Base-by-base conservation (phyloP, 2,113 vertebrate species). In the Leucoraja erinaceus region DNA sequence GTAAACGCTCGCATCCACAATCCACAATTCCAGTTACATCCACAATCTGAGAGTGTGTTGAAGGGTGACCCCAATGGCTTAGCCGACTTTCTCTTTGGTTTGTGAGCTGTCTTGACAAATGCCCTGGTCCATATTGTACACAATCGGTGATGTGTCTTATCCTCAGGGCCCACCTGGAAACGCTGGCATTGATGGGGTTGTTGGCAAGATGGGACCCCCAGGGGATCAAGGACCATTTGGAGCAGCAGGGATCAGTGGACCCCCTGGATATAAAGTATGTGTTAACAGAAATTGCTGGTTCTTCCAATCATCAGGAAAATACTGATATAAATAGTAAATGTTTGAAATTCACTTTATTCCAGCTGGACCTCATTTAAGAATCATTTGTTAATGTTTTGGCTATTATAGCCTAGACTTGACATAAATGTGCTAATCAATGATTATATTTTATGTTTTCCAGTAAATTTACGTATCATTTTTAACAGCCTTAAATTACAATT, bases 251-350 rank as follows among this genome's bases (percentile, higher is more conserved):
- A 94, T 93, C 93, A 93, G 93, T 54, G 98, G 97, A 4, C 95
- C 93, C 0, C 9, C 94, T 93, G 98, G 98, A 94, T 96, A 96
- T 94, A 95, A 94, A 94, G 98, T 98, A 96, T 97, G 97, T 97
- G 28, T 66, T 66, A 88, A 66, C 31, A 63, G n/a, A 88, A 88
- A 31, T 28, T 0, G 20, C 22, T 25, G 68, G 16, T 91, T 68
- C 18, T 18, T 68, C 31, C 61, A 18, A n/a, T 91, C 63, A 1
- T 8, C 33, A 54, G n/a, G 68, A 70, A 38, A 72, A 59, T 25
- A 47, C 0, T 66, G n/a, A 66, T n/a, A 61, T 18, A 28, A 91
- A 91, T 91, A 11, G 28, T 47, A 70, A 56, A 7, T 66, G 59
- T 8, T 88, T 88, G 4, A 56, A 88, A 8, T n/a, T 47, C 12